A percentile compares a stretch with the other conserved stretches of the same genome.
Conservation (phyloP, 2,888 invertebrate genomes). For the Aphodius sticticus region DNA sequence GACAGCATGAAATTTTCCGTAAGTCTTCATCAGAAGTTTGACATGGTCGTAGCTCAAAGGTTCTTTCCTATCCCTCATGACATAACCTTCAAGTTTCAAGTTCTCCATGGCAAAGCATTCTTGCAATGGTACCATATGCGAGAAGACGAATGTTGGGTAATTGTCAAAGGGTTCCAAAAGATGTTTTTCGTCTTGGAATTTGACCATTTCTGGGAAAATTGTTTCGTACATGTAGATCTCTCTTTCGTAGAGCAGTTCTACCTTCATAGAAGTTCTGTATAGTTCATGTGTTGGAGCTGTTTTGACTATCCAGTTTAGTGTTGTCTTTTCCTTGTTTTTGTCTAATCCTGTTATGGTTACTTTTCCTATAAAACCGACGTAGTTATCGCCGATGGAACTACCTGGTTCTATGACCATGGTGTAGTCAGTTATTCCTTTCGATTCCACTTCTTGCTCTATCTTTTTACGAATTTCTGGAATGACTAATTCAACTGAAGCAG, state of each 20-base stretch:
- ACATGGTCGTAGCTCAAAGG: slow-evolving; percentile 48
- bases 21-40: slow-evolving; percentile 45
- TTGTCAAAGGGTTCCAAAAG: slow-evolving; percentile 40
- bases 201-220: slow-evolving; percentile 45
- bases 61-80: slow-evolving; percentile 42
- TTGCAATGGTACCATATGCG: slow-evolving; percentile 36
- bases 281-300: slow-evolving; percentile 44
- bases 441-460: slow-evolving; percentile 32
- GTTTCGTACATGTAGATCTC: slow-evolving; percentile 50
- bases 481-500: background rate
- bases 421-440: slow-evolving; percentile 10
- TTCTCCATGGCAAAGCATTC: slow-evolving; percentile 46
- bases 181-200: slow-evolving; percentile 43
- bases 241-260: slow-evolving; percentile 45
- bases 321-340: slow-evolving; percentile 30
- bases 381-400: slow-evolving; percentile 48
- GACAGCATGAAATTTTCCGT: slow-evolving; percentile 49
- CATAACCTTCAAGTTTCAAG: slow-evolving; percentile 47
- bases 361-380: slow-evolving; percentile 46
- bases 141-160: slow-evolving; percentile 39
- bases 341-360: slow-evolving; percentile 36
- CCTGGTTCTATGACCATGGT: slow-evolving; percentile 37
- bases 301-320: slow-evolving; percentile 48
- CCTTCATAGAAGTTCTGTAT: slow-evolving; percentile 42
- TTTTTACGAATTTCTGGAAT: slow-evolving; percentile 1